Evolutionary conservation across 1,140 invertebrate genomes (phyloP), one percentile per base, ranked within the genome.

Genomic region (Hyphantria cunea): DNA sequence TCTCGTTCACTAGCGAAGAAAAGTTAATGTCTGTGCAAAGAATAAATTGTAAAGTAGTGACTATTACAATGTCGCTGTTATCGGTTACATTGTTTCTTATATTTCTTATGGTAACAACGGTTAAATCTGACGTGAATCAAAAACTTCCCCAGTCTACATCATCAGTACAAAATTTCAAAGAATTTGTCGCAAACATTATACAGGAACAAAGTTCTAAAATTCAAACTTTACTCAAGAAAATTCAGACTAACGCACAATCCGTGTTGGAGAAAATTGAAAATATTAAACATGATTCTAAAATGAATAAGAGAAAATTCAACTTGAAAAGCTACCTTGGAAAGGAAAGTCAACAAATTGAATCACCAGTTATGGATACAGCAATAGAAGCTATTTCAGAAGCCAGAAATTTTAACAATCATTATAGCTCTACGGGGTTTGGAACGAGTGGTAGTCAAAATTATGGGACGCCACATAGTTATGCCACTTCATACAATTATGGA

Each of bases 171-270:
- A 84, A 79, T 34, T 77, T 89, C 14, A 84, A 89, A 66, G 80
- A 90, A 49, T 78, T 76, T 37, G 67, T 89, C 48, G 64, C 77
- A 33, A 89, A 80, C 56, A 72, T 82, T 47, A 79, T 90, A 44
- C 84, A 83, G 64, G 82, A 90, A 13, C 86, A 89, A 52, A 83
- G 80, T 52, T 64, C 70, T 7, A 86, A 80, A 70, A 83, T 89
- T 39, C 80, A 86, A 60, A 42, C 65, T 13, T 47, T 85, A 3
- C 65, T 90, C 10, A 76, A 82, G 34, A 89, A 84, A 70, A 80
- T 90, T 45, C 84, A 89, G 65, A 78, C 56, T 12, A 90, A 82
- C 52, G 84, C 85, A 5, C 78, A 82, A 66, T 78, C 72, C 12
- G 83, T 86, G 11, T 69, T 86, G 52, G 72, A 70, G 41, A 83